Evolutionary conservation across 2,888 invertebrate genomes (phyloP).

Genomic region (Noctua comes): DNA sequence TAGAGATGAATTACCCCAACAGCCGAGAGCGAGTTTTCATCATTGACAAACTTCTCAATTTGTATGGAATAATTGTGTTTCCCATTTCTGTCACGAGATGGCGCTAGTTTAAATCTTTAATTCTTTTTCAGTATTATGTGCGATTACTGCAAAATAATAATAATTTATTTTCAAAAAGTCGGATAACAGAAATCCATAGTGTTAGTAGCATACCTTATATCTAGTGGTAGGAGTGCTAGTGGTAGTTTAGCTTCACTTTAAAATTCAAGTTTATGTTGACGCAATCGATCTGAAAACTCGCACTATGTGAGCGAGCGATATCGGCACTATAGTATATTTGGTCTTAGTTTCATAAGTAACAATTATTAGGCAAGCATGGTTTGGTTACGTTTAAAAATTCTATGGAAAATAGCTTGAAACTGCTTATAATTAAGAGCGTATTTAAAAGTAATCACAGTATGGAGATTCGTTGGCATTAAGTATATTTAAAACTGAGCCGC

Average conservation of each 20-base stretch:
- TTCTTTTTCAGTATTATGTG: no score
- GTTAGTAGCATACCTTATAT: no score
- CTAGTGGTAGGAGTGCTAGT: no score
- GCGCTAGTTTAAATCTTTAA: no score
- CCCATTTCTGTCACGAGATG: not conserved
- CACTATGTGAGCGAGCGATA: not conserved
- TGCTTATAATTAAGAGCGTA: constrained; percentile 22
- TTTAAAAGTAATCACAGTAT: constrained; percentile 56
- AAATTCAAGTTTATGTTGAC: not conserved
- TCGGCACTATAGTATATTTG: constrained; percentile 19
- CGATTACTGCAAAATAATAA: no score
- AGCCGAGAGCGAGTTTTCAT: not conserved
- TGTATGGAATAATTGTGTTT: not conserved
- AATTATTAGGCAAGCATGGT: constrained; percentile 30
- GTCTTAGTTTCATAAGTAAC: constrained; percentile 4
- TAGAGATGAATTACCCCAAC: no score
- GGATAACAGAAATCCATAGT: no score
- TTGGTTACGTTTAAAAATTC: constrained; percentile 2
- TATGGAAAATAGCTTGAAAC: constrained; percentile 13
- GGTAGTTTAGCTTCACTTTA: not conserved
- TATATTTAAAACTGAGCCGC: constrained; percentile 9
- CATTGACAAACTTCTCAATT: not conserved
- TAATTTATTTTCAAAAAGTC: no score
- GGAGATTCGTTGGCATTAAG: constrained; percentile 46
- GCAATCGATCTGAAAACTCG: not conserved